A percentile compares a stretch with the other conserved stretches of the same genome.
phyloP scores from a whole-genome alignment of 35 echinoderm and acorn worm genomes.

The Lytechinus variegatus region DNA sequence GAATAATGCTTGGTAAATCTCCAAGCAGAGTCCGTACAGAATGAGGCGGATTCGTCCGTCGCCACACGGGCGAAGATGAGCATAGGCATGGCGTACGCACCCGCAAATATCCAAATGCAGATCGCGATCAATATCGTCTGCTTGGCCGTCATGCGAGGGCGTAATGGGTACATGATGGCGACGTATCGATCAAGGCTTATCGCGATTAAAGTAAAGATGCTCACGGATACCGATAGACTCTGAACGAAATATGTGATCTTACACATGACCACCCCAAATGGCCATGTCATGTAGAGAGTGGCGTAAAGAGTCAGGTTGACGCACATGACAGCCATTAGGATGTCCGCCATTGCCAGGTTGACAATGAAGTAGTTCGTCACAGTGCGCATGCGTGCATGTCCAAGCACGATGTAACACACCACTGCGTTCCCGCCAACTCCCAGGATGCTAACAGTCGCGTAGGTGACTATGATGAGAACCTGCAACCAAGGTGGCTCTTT shows the following conservation, averaged over 20 bases:
- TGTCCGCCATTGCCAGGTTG: constrained; percentile 87
- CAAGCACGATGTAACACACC: constrained; percentile 93
- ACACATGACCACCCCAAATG: constrained; percentile 80
- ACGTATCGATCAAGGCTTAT: constrained; percentile 96
- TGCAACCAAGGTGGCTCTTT: constrained; percentile 85
- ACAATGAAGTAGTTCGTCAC: constrained; percentile 98
- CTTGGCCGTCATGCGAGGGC: constrained; percentile 71
- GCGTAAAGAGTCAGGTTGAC: constrained; percentile 95
- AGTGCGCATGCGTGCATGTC: constrained; percentile 91
- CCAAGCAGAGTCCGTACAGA: constrained; percentile 68
- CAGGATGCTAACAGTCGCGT: constrained; percentile 77
- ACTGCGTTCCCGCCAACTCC: constrained; percentile 93
- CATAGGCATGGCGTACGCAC: constrained; percentile 73
- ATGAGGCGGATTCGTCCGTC: constrained; percentile 39
- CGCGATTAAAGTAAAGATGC: constrained; percentile 96
- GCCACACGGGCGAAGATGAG: constrained; percentile 66
- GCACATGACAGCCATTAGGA: constrained; percentile 86
- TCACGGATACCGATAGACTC: constrained; percentile 90
- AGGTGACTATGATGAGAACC: constrained; percentile 71
- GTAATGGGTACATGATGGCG: constrained; percentile 92
- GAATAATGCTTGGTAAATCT: constrained; percentile 66
- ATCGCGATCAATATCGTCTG: constrained; percentile 68
- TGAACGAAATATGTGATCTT: constrained; percentile 88
- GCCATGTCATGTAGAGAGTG: constrained; percentile 81
- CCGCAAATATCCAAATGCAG: constrained; percentile 80